Percentiles rank a stretch among this genome's conserved stretches.
phyloP scores from a whole-genome alignment of 2,888 invertebrate genomes.

The Danaus chrysippus region DNA sequence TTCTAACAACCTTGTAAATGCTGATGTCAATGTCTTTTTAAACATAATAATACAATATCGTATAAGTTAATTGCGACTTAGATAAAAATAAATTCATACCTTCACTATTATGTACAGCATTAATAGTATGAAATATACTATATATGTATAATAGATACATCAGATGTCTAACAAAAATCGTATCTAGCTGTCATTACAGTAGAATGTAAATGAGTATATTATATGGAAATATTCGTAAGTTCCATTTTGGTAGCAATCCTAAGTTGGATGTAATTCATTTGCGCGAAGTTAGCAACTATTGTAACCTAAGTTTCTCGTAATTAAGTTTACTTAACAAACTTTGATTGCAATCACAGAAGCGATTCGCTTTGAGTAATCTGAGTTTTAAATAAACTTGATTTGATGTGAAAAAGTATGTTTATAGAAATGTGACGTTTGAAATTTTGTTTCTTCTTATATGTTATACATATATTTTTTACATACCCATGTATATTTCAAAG shows the following conservation, averaged over 20 bases:
- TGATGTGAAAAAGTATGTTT: not conserved
- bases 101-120: no score
- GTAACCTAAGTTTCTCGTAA: constrained; percentile 4
- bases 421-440: not conserved
- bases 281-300: constrained; percentile 14
- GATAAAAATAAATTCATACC: no score
- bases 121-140: no score
- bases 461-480: constrained; percentile 26
- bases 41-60: no score
- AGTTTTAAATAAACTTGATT: constrained; percentile 1
- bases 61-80: no score
- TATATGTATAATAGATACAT: no score
- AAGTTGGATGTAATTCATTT: constrained; percentile 30
- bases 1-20: no score
- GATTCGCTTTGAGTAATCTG: not conserved
- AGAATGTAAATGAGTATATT: no score
- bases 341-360: constrained; percentile 7
- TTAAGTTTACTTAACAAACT: constrained; percentile 7
- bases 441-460: not conserved
- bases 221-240: not conserved
- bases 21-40: no score
- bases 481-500: constrained; percentile 89
- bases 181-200: no score
- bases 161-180: no score
- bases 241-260: constrained; percentile 9